These are phyloP conservation scores for Cheilosia variabilis DNA, from an alignment of 2,888 invertebrate species.

Conservation along the genomic window DNA sequence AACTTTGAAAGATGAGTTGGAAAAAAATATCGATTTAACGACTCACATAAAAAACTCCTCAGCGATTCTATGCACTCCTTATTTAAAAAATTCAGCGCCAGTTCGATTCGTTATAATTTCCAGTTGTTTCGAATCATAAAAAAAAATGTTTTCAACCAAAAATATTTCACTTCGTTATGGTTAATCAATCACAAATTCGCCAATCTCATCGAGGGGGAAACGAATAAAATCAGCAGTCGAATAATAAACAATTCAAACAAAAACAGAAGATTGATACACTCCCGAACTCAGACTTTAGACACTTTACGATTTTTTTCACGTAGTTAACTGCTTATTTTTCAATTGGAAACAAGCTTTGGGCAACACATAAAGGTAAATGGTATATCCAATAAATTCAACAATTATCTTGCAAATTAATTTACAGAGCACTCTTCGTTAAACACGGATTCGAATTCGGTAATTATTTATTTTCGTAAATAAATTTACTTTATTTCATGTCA, in stretches of 20 bases:
- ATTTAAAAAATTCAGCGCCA: constrained; percentile 69
- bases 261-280: constrained; percentile 23
- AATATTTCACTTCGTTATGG: background rate
- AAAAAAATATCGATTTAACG: background rate
- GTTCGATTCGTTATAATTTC: constrained; percentile 64
- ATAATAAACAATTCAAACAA: constrained; percentile 11
- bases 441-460: constrained; percentile 8
- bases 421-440: constrained; percentile 24
- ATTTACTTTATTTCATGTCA: background rate
- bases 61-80: constrained; percentile 71
- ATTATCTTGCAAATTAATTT: constrained; percentile 17
- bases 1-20: too few species aligned
- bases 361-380: background rate
- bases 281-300: background rate
- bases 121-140: constrained; percentile 40
- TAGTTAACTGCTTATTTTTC: constrained; percentile 2
- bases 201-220: constrained; percentile 3
- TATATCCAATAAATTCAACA: constrained; percentile 13
- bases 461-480: background rate
- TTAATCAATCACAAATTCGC: constrained; percentile 42
- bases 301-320: background rate
- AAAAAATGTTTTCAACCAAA: constrained; percentile 22
- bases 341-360: constrained; percentile 19
- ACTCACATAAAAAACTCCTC: constrained; percentile 74
- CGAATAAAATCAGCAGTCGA: background rate